Percentiles rank a stretch among this genome's conserved stretches.
Conservation (phyloP, 2,888 invertebrate species). For the Leistus spinibarbis region DNA sequence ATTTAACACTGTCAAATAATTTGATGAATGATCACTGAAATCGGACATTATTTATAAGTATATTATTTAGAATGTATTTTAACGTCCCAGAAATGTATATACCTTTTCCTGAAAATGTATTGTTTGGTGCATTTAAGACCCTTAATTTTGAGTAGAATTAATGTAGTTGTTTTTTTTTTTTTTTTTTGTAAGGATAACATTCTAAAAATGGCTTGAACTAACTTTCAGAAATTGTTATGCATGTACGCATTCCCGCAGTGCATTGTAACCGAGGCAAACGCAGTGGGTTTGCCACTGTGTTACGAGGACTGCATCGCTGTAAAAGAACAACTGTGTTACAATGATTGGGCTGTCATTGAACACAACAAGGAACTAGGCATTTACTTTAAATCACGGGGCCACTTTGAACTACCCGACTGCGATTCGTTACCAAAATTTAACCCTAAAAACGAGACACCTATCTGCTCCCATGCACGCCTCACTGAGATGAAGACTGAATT, state of each 20-base stretch:
- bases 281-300: constrained; percentile 79
- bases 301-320: constrained; percentile 94
- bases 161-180: too few relatives aligned
- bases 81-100: neutral
- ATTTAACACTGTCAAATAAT: too few relatives aligned
- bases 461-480: constrained; percentile 84
- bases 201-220: constrained; percentile 12
- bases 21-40: too few relatives aligned
- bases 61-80: too few relatives aligned
- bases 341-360: constrained; percentile 90
- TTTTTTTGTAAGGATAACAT: constrained; percentile 9
- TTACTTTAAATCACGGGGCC: constrained; percentile 80
- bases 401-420: constrained; percentile 89
- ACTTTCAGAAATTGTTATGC: constrained; percentile 77
- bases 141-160: neutral
- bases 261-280: constrained; percentile 68
- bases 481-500: constrained; percentile 81
- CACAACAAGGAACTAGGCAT: constrained; percentile 82
- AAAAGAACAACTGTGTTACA: constrained; percentile 88
- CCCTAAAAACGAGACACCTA: constrained; percentile 65
- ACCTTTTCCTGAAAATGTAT: neutral
- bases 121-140: neutral
- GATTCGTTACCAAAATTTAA: constrained; percentile 76
- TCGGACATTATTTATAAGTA: too few relatives aligned
- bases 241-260: constrained; percentile 92